Base-by-base conservation (phyloP, 2,797 vertebrate genomes). In the Coccyzus lansbergi region DNA sequence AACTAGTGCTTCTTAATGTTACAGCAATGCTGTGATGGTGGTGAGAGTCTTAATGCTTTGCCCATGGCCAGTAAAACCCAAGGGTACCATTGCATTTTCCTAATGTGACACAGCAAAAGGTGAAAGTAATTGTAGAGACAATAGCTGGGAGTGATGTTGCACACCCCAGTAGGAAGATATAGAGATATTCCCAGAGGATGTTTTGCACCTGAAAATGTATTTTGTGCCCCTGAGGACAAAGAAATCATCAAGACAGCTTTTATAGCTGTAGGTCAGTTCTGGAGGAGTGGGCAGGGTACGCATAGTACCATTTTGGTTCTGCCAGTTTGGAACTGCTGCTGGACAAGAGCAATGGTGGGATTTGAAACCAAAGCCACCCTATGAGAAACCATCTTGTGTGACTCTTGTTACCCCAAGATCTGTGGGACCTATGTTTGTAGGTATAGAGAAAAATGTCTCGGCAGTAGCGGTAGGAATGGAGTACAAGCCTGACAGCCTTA, bases 361-460 rank as follows among this genome's bases (percentile, higher is more conserved):
- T 82, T 51, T 59, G 70, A 86, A 83, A 68, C 12, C 21, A 76
- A 83, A 67, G 17, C 33, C 48, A 12, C 36, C 26, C 17, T 22
- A 12, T 15, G 25, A 79, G 52, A 86, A 88, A 86, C 15, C 7
- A 24, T 2, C 60, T 26, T 12, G 33, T 48, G 31, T 42, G 64
- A 12, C 25, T 56, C 34, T 34, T 6, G 4, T 59, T 68, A 36
- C 46, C 26, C 4, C 70, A 67, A 52, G 48, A 28, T 26, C 59
- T 64, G 29, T 31, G 46, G 42, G 40, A 26, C 9, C 31, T 7
- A 0, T 13, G 8, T n/a, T 38, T 86, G 62, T 29, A 0, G 0
- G 15, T 25, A n/a, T 3, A 51, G 38, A 40, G n/a, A 60, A 74
- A 64, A 74, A 36, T 9, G 38, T 25, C 65, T 64, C 63, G 59